These are phyloP conservation scores for Drosophila villosipedis DNA, from an alignment of 2,888 invertebrate species.

Conservation along the genomic window DNA sequence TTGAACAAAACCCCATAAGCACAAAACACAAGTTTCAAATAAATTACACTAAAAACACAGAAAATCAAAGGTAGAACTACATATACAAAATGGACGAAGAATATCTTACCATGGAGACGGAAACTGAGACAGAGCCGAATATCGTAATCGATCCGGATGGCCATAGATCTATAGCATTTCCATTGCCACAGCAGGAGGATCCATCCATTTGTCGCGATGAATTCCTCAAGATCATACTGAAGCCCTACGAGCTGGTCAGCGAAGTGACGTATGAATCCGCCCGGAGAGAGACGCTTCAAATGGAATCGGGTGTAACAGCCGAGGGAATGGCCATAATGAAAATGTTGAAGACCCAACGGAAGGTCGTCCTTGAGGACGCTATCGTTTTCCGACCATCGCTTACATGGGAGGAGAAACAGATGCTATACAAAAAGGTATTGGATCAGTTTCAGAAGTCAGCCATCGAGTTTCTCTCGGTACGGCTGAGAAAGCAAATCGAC, in stretches of 20 bases:
- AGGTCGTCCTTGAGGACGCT: too few species aligned
- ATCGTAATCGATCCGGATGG: background rate
- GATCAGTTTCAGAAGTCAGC: conserved; percentile 45
- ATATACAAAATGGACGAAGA: background rate
- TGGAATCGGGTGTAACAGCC: background rate
- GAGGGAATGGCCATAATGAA: conserved; percentile 35
- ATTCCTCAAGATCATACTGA: conserved; percentile 25
- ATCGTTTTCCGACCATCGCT: conserved; percentile 3
- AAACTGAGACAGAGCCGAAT: background rate
- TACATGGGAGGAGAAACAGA: background rate
- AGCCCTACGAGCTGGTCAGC: background rate
- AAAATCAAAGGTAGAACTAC: background rate
- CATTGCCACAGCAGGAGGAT: conserved; percentile 38
- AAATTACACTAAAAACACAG: background rate
- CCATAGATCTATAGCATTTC: conserved; percentile 25
- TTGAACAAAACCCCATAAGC: background rate
- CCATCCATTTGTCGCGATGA: conserved; percentile 43
- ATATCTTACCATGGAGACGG: background rate
- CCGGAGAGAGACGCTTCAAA: fast-evolving
- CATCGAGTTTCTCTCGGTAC: conserved; percentile 44
- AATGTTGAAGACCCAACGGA: background rate
- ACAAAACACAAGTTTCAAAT: background rate
- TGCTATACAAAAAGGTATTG: background rate
- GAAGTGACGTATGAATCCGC: fast-evolving
- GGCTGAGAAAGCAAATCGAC: conserved; percentile 38